Percentiles rank a stretch among this genome's conserved stretches.
phyloP scores from a whole-genome alignment of 1,140 invertebrate genomes.

The Drosophila repleta region DNA sequence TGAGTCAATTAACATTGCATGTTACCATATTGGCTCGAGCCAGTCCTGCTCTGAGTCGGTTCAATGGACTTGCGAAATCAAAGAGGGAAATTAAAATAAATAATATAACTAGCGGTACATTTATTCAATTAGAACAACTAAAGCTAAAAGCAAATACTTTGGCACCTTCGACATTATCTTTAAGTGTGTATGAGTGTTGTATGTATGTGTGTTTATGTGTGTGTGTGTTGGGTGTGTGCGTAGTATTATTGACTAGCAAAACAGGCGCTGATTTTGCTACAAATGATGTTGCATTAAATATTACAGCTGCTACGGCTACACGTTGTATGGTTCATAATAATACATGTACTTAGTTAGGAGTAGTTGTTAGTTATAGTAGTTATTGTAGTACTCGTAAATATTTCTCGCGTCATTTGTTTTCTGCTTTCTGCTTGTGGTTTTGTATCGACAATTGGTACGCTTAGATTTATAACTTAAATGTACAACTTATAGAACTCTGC shows the following conservation, averaged over 20 bases:
- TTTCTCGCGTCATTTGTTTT: constrained; percentile 28
- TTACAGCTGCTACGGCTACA: constrained; percentile 63
- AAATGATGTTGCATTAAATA: constrained; percentile 53
- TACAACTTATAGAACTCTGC: constrained; percentile 55
- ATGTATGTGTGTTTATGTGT: constrained; percentile 11
- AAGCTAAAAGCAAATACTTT: constrained; percentile 81
- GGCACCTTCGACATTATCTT: constrained; percentile 68
- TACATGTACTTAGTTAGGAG: constrained; percentile 41
- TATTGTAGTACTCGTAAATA: constrained; percentile 70
- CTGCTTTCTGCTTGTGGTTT: constrained; percentile 7
- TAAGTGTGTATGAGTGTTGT: constrained; percentile 38
- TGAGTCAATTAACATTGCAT: no score
- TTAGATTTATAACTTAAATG: constrained; percentile 61
- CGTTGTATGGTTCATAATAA: constrained; percentile 55
- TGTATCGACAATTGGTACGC: constrained; percentile 71
- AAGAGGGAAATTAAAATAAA: constrained; percentile 43
- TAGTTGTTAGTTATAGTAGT: constrained; percentile 55
- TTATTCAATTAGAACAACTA: constrained; percentile 67
- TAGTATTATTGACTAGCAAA: constrained; percentile 66
- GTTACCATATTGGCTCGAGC: no score
- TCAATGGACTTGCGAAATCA: constrained; percentile 4
- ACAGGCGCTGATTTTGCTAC: constrained; percentile 66
- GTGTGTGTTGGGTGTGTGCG: constrained; percentile 11
- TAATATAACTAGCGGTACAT: constrained; percentile 50
- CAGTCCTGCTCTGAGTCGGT: no score